Evolutionary conservation across 2,888 invertebrate genomes (phyloP).

Genomic region (Lampropteryx suffumata): DNA sequence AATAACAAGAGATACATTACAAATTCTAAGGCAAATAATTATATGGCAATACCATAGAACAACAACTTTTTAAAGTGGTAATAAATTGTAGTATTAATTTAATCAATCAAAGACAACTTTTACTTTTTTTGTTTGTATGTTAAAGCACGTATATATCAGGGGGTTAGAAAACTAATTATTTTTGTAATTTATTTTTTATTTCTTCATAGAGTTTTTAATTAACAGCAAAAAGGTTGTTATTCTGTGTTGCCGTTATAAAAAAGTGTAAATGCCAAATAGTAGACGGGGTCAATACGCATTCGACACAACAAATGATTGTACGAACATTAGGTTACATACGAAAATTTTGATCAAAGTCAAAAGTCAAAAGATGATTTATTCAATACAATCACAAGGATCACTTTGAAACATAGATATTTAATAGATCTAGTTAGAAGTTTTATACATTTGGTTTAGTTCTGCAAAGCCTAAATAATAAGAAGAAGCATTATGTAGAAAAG

Average conservation of each 20-base stretch:
- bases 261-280: constrained; percentile 30
- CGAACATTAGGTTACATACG: constrained; percentile 42
- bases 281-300: constrained; percentile 66
- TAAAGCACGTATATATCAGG: too few relatives aligned
- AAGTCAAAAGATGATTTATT: too few relatives aligned
- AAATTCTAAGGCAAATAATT: not conserved
- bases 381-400: too few relatives aligned
- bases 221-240: constrained; percentile 29
- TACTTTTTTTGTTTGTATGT: too few relatives aligned
- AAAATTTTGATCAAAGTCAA: too few relatives aligned
- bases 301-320: constrained; percentile 60
- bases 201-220: too few relatives aligned
- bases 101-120: too few relatives aligned
- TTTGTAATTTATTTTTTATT: not conserved
- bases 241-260: constrained; percentile 51
- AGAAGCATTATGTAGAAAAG: constrained; percentile 60
- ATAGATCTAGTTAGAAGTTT: constrained; percentile 17
- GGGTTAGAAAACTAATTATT: too few relatives aligned
- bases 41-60: constrained; percentile 43
- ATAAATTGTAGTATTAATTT: too few relatives aligned
- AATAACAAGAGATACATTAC: constrained; percentile 43
- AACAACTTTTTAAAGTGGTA: not conserved
- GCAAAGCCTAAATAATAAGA: constrained; percentile 79
- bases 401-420: too few relatives aligned
- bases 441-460: constrained; percentile 37